Percentiles rank a stretch among this genome's conserved stretches.
Evolutionary conservation across 2,113 vertebrate species (phyloP).

Genomic region (Glaucomys volans): DNA sequence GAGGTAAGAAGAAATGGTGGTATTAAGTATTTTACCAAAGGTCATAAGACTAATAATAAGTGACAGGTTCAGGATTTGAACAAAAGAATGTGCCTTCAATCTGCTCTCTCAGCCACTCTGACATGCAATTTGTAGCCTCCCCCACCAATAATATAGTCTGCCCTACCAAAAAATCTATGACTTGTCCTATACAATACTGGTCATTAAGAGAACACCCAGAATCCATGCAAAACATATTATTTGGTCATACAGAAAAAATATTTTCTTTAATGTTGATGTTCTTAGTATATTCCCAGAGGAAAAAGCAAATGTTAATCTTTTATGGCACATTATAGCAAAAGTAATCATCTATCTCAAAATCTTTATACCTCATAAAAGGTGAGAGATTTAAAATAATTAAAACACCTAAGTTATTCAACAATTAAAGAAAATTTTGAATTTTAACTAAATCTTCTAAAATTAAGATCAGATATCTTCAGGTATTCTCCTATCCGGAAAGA

Average conservation of each 20-base stretch:
- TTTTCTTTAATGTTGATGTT: neutral
- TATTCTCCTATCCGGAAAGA: neutral
- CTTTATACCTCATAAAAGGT: neutral
- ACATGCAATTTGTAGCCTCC: neutral
- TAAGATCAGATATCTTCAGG: neutral
- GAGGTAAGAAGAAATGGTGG: no score
- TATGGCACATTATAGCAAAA: neutral
- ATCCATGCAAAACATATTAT: neutral
- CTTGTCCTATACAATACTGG: neutral
- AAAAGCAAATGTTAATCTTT: neutral
- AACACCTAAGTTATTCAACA: neutral
- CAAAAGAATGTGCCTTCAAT: neutral
- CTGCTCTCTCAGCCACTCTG: neutral
- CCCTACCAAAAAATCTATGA: neutral
- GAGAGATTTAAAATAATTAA: neutral
- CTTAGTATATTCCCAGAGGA: neutral
- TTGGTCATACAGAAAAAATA: neutral
- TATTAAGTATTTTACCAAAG: no score
- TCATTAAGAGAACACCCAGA: neutral
- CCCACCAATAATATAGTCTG: neutral
- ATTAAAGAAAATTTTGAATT: slow-evolving; percentile 3
- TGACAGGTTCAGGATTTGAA: neutral
- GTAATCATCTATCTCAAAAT: neutral
- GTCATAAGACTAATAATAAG: neutral
- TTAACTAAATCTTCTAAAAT: neutral